Conservation (phyloP, 2,888 invertebrate species). For the Acanthosepion pharaonis region DNA sequence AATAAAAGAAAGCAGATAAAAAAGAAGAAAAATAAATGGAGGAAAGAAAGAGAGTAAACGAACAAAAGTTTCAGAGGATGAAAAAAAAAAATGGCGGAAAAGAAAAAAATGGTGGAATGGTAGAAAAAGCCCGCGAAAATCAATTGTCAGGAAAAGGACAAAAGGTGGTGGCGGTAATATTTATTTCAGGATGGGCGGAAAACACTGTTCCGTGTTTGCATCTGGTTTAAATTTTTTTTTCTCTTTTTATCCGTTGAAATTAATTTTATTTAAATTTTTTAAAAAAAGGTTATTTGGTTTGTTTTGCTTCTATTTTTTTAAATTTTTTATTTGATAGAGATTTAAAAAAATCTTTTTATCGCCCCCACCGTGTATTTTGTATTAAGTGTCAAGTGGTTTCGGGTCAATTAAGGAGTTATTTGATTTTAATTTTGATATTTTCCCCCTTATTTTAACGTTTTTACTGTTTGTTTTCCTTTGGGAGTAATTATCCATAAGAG, state of each 20-base stretch:
- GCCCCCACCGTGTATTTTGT: not conserved
- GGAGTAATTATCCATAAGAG: not conserved
- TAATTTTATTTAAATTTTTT: not conserved
- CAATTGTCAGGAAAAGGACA: not conserved
- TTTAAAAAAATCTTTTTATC: not conserved
- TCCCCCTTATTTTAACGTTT: not conserved
- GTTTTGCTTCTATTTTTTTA: not conserved
- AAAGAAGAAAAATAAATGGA: not conserved
- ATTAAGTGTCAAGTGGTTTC: not conserved
- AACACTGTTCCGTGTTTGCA: not conserved
- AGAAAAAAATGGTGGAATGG: not conserved
- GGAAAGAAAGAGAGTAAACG: too few relatives aligned
- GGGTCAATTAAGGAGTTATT: not conserved
- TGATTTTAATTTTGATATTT: not conserved
- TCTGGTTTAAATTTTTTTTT: not conserved
- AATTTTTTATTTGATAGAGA: not conserved
- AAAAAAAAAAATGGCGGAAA: not conserved
- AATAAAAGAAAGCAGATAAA: not conserved
- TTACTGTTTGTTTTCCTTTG: not conserved
- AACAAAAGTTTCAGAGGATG: not conserved
- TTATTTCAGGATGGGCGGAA: not conserved
- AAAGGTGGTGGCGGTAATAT: not conserved
- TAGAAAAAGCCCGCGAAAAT: not conserved
- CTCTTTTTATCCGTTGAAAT: not conserved
- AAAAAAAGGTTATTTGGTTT: not conserved